Conservation (phyloP, 2,113 vertebrate species). For the Microtus ochrogaster region DNA sequence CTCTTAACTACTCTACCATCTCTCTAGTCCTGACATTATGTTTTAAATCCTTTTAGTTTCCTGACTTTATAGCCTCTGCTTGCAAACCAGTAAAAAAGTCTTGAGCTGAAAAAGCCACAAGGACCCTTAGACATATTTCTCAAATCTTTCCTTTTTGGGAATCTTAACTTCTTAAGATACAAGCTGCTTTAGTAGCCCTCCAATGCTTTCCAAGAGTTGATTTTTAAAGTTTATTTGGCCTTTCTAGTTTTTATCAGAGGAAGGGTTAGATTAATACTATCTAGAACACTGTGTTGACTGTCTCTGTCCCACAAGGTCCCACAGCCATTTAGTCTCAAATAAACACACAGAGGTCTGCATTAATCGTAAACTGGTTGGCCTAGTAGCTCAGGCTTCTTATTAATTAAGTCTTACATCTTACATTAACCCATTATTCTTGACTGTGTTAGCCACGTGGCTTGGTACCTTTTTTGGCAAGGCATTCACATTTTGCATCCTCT, state of each 20-base stretch:
- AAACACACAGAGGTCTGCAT: too few species aligned
- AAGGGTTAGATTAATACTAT: neutral
- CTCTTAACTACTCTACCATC: neutral
- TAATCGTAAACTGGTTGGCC: too few species aligned
- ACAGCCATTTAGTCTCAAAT: too few species aligned
- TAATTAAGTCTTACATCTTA: too few species aligned
- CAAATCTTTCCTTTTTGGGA: neutral
- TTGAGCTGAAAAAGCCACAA: neutral
- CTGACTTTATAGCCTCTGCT: neutral
- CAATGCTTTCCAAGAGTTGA: constrained; percentile 1
- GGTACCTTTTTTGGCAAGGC: too few species aligned
- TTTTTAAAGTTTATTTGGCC: neutral
- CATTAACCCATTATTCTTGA: too few species aligned
- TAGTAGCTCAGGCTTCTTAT: too few species aligned
- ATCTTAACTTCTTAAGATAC: neutral
- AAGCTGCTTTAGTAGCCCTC: neutral
- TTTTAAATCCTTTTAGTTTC: neutral
- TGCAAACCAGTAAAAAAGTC: neutral
- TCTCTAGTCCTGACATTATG: neutral
- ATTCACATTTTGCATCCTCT: too few species aligned
- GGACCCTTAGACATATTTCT: neutral
- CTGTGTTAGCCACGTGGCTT: too few species aligned
- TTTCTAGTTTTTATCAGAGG: neutral
- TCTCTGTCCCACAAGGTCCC: too few species aligned
- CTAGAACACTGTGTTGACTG: neutral